A percentile compares a stretch with the other conserved stretches of the same genome.
These are phyloP conservation scores for Neopelma chrysocephalum DNA, from an alignment of 2,797 vertebrate genomes.

Conservation along the genomic window DNA sequence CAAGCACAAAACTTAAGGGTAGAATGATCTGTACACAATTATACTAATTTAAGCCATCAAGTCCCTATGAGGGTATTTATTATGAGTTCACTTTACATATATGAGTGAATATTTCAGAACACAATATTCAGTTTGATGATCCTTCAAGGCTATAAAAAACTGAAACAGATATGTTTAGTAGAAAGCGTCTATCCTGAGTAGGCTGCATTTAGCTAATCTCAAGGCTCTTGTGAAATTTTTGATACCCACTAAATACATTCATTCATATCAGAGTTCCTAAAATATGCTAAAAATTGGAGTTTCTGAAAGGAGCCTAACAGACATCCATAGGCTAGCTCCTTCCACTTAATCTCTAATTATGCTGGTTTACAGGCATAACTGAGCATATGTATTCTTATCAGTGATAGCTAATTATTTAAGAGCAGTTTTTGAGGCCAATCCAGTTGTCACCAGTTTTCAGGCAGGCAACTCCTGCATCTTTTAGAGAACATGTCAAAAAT, in stretches of 20 bases:
- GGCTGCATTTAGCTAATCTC: not conserved
- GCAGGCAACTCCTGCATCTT: not conserved
- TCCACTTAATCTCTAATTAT: not conserved
- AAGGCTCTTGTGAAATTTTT: not conserved
- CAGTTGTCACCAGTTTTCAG: not conserved
- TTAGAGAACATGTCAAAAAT: not conserved
- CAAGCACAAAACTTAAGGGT: not conserved
- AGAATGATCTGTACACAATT: not conserved
- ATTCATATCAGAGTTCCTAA: not conserved
- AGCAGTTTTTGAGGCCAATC: not conserved
- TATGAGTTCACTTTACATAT: not conserved
- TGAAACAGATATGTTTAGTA: not conserved
- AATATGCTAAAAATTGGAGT: not conserved
- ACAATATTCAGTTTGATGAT: not conserved
- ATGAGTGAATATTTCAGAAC: not conserved
- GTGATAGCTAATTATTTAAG: not conserved
- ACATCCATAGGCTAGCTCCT: not conserved
- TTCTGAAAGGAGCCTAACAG: not conserved
- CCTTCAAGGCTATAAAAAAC: not conserved
- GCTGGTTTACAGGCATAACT: not conserved
- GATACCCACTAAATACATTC: not conserved
- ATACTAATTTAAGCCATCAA: not conserved
- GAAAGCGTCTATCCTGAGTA: not conserved
- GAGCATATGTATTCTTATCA: not conserved
- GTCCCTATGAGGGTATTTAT: not conserved